Evolutionary conservation across 2,113 vertebrate genomes (phyloP).

Genomic region (Pycnonotus jocosus): DNA sequence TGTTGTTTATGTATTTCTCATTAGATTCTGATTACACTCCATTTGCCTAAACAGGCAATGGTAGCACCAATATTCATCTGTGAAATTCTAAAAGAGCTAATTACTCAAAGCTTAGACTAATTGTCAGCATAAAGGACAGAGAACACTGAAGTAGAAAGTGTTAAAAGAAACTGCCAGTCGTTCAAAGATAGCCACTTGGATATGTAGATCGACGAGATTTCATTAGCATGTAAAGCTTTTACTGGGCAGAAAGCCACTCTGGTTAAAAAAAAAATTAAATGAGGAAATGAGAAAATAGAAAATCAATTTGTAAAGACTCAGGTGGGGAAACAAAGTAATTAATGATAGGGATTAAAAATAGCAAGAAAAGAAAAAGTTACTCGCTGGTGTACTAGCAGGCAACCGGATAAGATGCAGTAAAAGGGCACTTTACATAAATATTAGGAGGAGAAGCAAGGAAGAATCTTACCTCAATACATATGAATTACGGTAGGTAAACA

Average conservation of each 20-base stretch:
- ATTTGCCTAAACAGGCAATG: conserved; percentile 14
- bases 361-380: neutral
- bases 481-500: neutral
- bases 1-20: conserved; percentile 56
- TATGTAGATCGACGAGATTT: neutral
- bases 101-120: conserved; percentile 37
- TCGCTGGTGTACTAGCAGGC: neutral
- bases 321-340: conserved; percentile 5
- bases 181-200: neutral
- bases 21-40: conserved; percentile 49
- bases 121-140: conserved; percentile 26
- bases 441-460: neutral
- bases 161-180: neutral
- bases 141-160: neutral
- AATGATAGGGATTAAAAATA: neutral
- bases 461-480: neutral
- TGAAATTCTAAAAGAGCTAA: conserved; percentile 16
- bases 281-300: neutral
- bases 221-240: conserved; percentile 8
- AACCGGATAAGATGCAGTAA: neutral
- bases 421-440: neutral
- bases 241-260: neutral
- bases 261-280: neutral
- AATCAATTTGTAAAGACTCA: neutral
- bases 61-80: neutral